phyloP scores from a whole-genome alignment of 2,797 vertebrate species.

The Coccyzus lansbergi region DNA sequence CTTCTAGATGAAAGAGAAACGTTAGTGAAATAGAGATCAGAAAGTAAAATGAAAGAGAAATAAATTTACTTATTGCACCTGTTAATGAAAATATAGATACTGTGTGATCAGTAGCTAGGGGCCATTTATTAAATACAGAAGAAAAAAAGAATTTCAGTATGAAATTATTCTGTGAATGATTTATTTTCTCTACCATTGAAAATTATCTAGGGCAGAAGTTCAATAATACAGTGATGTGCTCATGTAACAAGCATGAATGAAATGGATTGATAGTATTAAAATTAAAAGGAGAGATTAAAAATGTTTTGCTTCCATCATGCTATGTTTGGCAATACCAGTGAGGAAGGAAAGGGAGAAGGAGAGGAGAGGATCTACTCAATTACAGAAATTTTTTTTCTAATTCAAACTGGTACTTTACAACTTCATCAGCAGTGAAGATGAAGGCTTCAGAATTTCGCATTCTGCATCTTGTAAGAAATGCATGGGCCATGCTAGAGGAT shows the following conservation, averaged over 20 bases:
- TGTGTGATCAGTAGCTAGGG: not conserved
- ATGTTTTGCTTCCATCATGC: not conserved
- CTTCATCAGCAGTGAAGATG: not conserved
- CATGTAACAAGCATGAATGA: not conserved
- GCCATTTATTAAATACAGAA: not conserved
- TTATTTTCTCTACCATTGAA: not conserved
- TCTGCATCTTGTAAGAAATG: not conserved
- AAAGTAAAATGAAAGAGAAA: conserved; percentile 4
- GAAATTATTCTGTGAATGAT: not conserved
- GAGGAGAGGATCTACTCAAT: not conserved
- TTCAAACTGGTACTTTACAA: too few species aligned
- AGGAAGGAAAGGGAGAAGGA: not conserved
- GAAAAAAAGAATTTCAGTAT: not conserved
- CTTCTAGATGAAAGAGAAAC: not conserved
- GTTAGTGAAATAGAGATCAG: not conserved
- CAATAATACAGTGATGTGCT: not conserved
- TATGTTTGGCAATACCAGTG: not conserved
- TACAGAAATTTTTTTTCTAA: not conserved
- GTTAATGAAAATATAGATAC: not conserved
- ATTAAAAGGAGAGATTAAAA: not conserved
- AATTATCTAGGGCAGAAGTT: not conserved
- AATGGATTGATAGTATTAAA: not conserved
- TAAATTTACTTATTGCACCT: not conserved
- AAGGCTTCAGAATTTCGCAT: not conserved
- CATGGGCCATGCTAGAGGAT: not conserved